Evolutionary conservation across 2,113 vertebrate genomes (phyloP).

Genomic region (Cacatua alba): DNA sequence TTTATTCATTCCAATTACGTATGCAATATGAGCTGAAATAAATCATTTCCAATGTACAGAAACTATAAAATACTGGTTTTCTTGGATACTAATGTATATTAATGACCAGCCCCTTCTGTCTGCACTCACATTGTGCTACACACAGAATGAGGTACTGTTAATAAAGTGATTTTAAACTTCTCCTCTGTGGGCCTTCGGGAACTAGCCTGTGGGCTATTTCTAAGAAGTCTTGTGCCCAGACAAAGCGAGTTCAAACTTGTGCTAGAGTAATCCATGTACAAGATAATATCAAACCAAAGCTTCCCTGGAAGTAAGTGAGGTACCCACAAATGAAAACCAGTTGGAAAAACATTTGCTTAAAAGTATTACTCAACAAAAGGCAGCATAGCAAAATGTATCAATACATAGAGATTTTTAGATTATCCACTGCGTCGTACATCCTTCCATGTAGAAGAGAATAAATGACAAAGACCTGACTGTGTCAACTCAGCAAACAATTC

Average conservation of each 20-base stretch:
- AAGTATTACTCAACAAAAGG: not conserved
- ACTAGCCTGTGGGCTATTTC: not conserved
- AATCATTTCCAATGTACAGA: not conserved
- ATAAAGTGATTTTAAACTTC: conserved; percentile 6
- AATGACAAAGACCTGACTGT: not conserved
- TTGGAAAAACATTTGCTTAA: not conserved
- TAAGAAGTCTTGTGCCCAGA: not conserved
- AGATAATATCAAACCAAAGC: not conserved
- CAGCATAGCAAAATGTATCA: not conserved
- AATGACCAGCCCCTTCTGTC: not conserved
- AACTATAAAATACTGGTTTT: not conserved
- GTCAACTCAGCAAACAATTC: not conserved
- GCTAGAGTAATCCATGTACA: not conserved
- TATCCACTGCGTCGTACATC: not conserved
- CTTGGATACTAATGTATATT: not conserved
- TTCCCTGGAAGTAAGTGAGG: not conserved
- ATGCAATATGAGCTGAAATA: not conserved
- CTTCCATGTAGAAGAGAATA: not conserved
- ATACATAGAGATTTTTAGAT: not conserved
- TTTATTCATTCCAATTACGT: conserved; percentile 20
- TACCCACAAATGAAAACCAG: not conserved
- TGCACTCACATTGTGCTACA: not conserved
- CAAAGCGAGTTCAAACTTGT: not conserved
- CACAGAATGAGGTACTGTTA: not conserved
- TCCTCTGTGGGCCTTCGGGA: not conserved